Conservation (phyloP, 1,140 invertebrate genomes). For the Apis cerana region DNA sequence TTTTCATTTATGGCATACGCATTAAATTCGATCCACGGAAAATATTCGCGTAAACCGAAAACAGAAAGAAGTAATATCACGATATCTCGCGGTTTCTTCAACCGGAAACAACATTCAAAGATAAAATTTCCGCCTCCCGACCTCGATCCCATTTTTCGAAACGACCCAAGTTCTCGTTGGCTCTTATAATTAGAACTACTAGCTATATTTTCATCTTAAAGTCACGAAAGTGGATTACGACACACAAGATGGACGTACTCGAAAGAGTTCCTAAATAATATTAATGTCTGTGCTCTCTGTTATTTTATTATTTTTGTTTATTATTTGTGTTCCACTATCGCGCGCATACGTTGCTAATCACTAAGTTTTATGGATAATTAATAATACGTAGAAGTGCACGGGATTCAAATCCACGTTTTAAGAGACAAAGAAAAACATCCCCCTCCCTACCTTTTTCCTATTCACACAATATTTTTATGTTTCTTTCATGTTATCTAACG, state of each 20-base stretch:
- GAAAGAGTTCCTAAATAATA: conserved; percentile 46
- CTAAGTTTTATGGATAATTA: conserved; percentile 28
- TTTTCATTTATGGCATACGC: not conserved
- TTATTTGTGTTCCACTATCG: conserved; percentile 11
- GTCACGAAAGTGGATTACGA: conserved; percentile 49
- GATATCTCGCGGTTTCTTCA: not conserved
- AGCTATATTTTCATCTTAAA: conserved; percentile 48
- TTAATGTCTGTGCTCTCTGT: conserved; percentile 1
- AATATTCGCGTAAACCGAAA: conserved; percentile 10
- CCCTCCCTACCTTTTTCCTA: no score
- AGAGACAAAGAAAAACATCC: conserved; percentile 2
- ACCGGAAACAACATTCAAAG: conserved; percentile 4
- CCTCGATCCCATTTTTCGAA: conserved; percentile 28
- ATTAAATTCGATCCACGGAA: not conserved
- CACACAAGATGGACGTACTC: conserved; percentile 48
- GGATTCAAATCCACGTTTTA: not conserved
- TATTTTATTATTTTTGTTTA: not conserved
- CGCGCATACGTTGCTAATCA: not conserved
- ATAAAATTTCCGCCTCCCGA: not conserved
- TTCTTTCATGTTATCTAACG: not conserved
- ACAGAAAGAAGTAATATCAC: not conserved
- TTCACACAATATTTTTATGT: not conserved
- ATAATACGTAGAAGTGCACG: not conserved
- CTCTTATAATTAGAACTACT: conserved; percentile 55
- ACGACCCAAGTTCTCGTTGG: conserved; percentile 55